phyloP scores from a whole-genome alignment of 2,888 invertebrate genomes.

The Yponomeuta sedellus region DNA sequence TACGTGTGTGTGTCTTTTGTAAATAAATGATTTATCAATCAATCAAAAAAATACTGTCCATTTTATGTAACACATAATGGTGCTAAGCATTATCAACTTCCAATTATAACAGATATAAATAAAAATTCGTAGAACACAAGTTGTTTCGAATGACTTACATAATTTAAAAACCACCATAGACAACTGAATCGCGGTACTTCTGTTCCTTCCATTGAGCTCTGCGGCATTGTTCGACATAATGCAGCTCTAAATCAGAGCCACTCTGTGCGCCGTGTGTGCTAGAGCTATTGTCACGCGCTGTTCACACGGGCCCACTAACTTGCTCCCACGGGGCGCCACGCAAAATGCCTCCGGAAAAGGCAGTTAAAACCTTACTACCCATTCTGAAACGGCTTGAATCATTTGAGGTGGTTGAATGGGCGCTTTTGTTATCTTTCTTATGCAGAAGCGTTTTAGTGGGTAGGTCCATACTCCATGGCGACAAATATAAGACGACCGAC shows the following conservation, averaged over 20 bases:
- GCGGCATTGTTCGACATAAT: constrained; percentile 65
- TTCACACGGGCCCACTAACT: constrained; percentile 69
- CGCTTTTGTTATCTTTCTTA: background rate
- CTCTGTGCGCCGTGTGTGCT: constrained; percentile 44
- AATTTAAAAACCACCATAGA: too few relatives aligned
- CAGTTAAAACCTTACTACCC: background rate
- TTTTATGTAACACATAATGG: too few relatives aligned
- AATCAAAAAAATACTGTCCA: too few relatives aligned
- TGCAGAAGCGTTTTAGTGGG: background rate
- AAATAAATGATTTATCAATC: too few relatives aligned
- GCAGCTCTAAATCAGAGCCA: constrained; percentile 67
- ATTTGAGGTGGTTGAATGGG: background rate
- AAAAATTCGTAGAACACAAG: too few relatives aligned
- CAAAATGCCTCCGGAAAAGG: constrained; percentile 5
- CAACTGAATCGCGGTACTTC: background rate
- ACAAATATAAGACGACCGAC: too few relatives aligned
- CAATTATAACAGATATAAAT: too few relatives aligned
- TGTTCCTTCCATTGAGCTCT: constrained; percentile 19
- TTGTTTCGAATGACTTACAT: too few relatives aligned
- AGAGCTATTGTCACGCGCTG: constrained; percentile 53
- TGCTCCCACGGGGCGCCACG: constrained; percentile 52
- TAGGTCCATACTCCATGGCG: too few relatives aligned
- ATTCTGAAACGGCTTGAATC: background rate
- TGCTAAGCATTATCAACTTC: too few relatives aligned
- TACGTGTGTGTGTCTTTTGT: too few relatives aligned